Conservation (phyloP, 1,140 invertebrate genomes). For the Brachionus rotundiformis region DNA sequence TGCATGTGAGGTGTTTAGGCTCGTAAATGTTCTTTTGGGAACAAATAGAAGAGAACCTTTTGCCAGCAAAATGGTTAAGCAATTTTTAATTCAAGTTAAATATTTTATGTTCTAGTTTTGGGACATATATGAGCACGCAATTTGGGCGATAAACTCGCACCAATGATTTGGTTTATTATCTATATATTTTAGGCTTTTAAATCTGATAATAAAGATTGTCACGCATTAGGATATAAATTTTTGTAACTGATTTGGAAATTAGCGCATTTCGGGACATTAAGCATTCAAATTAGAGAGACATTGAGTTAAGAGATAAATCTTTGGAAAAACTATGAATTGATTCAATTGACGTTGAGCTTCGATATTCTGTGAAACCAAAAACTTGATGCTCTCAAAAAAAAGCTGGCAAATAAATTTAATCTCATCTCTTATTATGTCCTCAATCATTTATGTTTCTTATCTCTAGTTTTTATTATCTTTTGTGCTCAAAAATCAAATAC, state of each 20-base stretch:
- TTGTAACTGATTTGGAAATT: neutral
- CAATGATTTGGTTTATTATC: conserved; percentile 23
- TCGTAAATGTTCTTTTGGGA: neutral
- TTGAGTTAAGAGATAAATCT: neutral
- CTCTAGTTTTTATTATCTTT: conserved; percentile 40
- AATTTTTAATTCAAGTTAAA: neutral
- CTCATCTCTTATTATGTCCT: conserved; percentile 45
- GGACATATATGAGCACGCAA: neutral
- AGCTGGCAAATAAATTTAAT: conserved; percentile 45
- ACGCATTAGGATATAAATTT: conserved; percentile 18
- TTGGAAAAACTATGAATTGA: conserved; percentile 15
- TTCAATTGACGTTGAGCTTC: neutral
- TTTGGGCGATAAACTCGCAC: neutral
- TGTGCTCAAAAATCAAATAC: conserved; percentile 40
- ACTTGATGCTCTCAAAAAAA: conserved; percentile 34
- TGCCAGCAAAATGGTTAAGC: neutral
- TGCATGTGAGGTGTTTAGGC: too few species aligned
- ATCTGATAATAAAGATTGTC: conserved; percentile 47
- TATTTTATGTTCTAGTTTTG: neutral
- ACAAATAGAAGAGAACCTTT: neutral
- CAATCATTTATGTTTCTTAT: conserved; percentile 35
- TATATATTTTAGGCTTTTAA: neutral
- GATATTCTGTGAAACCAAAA: conserved; percentile 30
- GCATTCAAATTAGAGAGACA: conserved; percentile 8
- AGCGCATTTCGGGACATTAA: conserved; percentile 20